These are phyloP conservation scores for Neuroterus valhalla DNA, from an alignment of 1,140 invertebrate species.

Conservation along the genomic window DNA sequence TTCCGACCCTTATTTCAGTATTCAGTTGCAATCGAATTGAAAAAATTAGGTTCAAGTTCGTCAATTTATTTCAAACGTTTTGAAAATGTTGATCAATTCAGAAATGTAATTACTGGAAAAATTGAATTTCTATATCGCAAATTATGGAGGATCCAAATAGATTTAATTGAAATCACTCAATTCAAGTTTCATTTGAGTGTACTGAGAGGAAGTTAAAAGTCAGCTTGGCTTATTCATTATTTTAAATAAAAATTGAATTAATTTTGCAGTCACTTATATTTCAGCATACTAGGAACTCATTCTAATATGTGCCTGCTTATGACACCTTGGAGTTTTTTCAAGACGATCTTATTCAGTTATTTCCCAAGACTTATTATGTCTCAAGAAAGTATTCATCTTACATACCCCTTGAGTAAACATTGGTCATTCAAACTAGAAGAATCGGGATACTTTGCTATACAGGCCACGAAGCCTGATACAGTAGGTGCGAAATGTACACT, in stretches of 20 bases:
- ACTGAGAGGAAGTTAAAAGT: no score
- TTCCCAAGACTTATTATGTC: slow-evolving; percentile 77
- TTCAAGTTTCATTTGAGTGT: no score
- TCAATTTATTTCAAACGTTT: no score
- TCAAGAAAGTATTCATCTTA: slow-evolving; percentile 74
- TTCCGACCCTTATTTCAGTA: no score
- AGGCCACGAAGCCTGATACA: slow-evolving; percentile 92
- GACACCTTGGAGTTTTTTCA: slow-evolving; percentile 68
- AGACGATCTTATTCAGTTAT: slow-evolving; percentile 74
- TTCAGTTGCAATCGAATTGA: no score
- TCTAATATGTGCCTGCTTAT: slow-evolving; percentile 78
- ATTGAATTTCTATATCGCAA: no score
- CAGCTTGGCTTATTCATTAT: background rate
- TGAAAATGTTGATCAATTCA: no score
- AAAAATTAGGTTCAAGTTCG: no score
- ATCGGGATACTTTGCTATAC: slow-evolving; percentile 86
- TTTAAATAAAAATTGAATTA: background rate
- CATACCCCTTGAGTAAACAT: slow-evolving; percentile 78
- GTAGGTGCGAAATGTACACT: slow-evolving; percentile 77
- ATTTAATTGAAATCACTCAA: no score
- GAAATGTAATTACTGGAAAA: no score
- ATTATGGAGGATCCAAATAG: no score
- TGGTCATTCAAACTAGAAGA: slow-evolving; percentile 77
- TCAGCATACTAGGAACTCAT: slow-evolving; percentile 81
- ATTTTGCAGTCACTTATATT: slow-evolving; percentile 36